Evolutionary conservation across 2,888 invertebrate species (phyloP).

Genomic region (Trisateles emortualis): DNA sequence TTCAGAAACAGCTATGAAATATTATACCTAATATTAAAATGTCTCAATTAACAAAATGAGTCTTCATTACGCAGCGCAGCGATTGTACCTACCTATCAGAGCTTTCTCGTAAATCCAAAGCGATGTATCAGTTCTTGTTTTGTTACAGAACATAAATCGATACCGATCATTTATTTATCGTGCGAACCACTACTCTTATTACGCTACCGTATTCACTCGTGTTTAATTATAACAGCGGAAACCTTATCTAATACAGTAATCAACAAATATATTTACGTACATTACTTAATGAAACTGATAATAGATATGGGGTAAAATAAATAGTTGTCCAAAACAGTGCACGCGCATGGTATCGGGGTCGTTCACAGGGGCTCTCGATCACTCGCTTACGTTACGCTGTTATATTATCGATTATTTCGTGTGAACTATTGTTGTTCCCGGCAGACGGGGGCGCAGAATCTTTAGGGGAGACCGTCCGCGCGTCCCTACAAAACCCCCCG

Average conservation of each 20-base stretch:
- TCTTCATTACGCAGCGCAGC: slow-evolving; percentile 23
- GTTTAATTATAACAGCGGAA: slow-evolving; percentile 19
- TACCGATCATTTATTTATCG: too few relatives aligned
- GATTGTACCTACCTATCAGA: slow-evolving; percentile 27
- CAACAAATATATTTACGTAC: slow-evolving; percentile 24
- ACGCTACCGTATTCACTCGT: slow-evolving; percentile 20
- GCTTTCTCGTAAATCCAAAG: too few relatives aligned
- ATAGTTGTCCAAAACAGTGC: slow-evolving; percentile 46
- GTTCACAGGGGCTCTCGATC: slow-evolving; percentile 35
- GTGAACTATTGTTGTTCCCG: slow-evolving; percentile 79
- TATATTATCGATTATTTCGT: slow-evolving; percentile 77
- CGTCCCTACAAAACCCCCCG: slow-evolving; percentile 38
- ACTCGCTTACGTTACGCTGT: slow-evolving; percentile 46
- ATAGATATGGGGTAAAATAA: slow-evolving; percentile 37
- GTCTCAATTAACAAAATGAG: slow-evolving; percentile 25
- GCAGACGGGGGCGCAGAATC: slow-evolving; percentile 75
- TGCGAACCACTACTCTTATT: too few relatives aligned
- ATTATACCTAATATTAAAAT: too few relatives aligned
- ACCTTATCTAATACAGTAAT: slow-evolving; percentile 20
- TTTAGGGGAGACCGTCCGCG: slow-evolving; percentile 69
- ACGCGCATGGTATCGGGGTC: slow-evolving; percentile 48
- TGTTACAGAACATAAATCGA: not conserved
- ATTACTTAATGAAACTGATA: slow-evolving; percentile 43
- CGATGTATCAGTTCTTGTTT: too few relatives aligned
- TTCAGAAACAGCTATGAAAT: too few relatives aligned